Percentiles rank a stretch among this genome's conserved stretches.
Conservation (phyloP, 2,797 vertebrate genomes). For the Falco naumanni region DNA sequence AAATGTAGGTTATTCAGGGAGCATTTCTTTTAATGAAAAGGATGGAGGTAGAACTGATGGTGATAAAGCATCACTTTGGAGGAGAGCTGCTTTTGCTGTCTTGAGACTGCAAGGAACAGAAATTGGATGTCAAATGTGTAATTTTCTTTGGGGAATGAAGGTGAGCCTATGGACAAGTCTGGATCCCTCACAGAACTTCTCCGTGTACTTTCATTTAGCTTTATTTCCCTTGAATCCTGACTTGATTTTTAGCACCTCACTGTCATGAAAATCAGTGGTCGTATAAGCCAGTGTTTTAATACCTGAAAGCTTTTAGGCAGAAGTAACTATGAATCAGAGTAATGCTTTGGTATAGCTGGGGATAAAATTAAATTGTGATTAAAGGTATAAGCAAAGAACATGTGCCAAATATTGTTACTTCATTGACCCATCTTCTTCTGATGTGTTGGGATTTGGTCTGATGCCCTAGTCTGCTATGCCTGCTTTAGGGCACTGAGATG, state of each 20-base stretch:
- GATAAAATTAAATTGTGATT: conserved; percentile 11
- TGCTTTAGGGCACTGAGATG: background rate
- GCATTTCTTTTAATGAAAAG: conserved; percentile 65
- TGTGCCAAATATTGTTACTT: background rate
- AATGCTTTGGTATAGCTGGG: background rate
- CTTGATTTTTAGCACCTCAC: conserved; percentile 34
- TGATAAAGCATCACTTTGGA: conserved; percentile 60
- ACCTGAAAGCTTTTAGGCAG: conserved; percentile 2
- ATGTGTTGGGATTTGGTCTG: background rate
- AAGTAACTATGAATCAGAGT: background rate
- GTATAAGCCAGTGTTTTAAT: background rate
- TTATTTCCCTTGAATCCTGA: conserved; percentile 13
- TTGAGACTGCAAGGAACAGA: conserved; percentile 30
- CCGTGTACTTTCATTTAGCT: background rate
- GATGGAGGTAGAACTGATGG: conserved; percentile 55
- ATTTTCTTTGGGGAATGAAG: conserved; percentile 26
- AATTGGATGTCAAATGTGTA: background rate
- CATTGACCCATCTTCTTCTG: background rate
- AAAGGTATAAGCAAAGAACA: background rate
- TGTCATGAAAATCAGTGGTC: background rate
- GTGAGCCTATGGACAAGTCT: background rate
- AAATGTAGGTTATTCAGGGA: conserved; percentile 65
- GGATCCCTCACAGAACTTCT: conserved; percentile 1
- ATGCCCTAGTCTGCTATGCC: background rate
- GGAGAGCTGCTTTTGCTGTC: background rate